Base-by-base conservation (phyloP, 2,797 vertebrate genomes). In the Rhinogobio ventralis region DNA sequence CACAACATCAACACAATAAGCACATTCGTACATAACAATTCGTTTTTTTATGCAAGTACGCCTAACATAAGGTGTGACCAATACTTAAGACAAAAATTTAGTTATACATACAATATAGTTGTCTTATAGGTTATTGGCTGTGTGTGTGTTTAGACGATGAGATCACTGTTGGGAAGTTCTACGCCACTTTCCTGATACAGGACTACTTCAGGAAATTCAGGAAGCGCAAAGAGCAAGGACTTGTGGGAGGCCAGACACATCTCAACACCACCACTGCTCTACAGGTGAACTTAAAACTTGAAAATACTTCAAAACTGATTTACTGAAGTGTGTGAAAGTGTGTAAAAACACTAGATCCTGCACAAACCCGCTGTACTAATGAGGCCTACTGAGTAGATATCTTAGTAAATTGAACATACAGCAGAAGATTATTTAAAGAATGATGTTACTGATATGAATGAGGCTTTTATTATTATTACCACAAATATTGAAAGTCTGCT, bases 161-260 rank as follows among this genome's bases (percentile, higher is more conserved):
- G 96, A 96, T 99, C 95, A 99, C 98, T 93, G 97, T 99, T 97
- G 98, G 98, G 96, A 99, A 99, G 97, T 99, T 99, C 97, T 99
- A 99, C 96, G 98, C 98, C 97, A 99, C 98, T 95, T 99, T 99
- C 97, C 97, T 99, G 97, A 99, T 99, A 96, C 98, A 99, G 96
- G 98, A 99, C 96, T 99, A 99, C 97, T 99, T 99, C 97, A 98
- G 98, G 95, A 99, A 99, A 96, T 99, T 99, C 97, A 99, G 98
- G 96, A 98, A 97, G 94, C 98, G 98, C 94, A 99, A 99, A 96
- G 98, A 99, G 94, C 96, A 98, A 96, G 98, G 98, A 91, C 95
- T 99, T 93, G 96, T 98, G 93, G 98, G 97, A 91, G 95, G 95
- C 86, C 95, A 95, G 95, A 96, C 6, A 95, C 97, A 88, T 69